Percentiles rank a stretch among this genome's conserved stretches.
phyloP scores from a whole-genome alignment of 2,888 invertebrate genomes.

The Pilophorus perplexus region DNA sequence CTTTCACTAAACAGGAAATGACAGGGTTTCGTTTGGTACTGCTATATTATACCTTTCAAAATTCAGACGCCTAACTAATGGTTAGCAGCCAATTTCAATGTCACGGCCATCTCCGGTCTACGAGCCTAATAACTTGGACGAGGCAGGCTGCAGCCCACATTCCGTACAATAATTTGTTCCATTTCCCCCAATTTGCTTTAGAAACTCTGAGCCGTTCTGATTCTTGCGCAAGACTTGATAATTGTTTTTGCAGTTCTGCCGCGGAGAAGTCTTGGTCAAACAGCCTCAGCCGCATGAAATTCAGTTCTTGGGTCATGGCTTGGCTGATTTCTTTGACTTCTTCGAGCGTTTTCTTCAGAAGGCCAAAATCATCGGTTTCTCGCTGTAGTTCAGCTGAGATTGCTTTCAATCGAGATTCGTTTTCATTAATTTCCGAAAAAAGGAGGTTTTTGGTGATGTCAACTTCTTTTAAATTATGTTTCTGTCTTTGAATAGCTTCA shows the following conservation, averaged over 20 bases:
- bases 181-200: background rate
- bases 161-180: constrained; percentile 11
- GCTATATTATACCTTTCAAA: no score
- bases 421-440: background rate
- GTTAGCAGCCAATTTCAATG: background rate
- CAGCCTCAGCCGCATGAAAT: background rate
- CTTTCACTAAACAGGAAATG: no score
- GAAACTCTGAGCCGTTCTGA: background rate
- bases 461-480: background rate
- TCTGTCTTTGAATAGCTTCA: background rate
- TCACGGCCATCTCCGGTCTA: constrained; percentile 30
- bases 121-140: constrained; percentile 6
- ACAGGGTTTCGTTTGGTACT: no score
- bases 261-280: background rate
- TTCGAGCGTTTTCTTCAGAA: background rate
- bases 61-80: background rate
- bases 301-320: background rate
- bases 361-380: background rate
- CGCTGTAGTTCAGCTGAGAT: background rate
- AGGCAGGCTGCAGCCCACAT: constrained; percentile 19
- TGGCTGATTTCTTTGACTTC: constrained; percentile 4
- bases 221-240: background rate
- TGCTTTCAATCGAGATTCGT: background rate
- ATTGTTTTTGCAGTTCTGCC: constrained; percentile 8
- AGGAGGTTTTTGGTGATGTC: background rate